phyloP scores from a whole-genome alignment of 1,140 invertebrate species.

The Caenorhabditis tropicalis region DNA sequence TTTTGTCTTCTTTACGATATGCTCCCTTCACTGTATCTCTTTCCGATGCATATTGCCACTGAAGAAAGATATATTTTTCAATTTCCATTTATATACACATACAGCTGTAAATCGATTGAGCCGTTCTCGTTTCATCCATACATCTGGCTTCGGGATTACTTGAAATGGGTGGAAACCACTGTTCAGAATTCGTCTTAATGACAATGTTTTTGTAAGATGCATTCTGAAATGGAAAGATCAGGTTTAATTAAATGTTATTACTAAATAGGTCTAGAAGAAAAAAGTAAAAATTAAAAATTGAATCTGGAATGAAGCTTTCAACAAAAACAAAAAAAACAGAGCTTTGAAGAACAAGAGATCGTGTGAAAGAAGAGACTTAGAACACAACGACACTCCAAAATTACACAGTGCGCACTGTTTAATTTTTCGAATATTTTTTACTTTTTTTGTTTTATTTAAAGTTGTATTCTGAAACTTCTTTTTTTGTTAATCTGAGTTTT shows the following conservation, averaged over 20 bases:
- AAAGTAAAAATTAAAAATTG: not conserved
- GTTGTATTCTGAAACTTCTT: not conserved
- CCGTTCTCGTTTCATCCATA: constrained; percentile 63
- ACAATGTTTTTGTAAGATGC: constrained; percentile 55
- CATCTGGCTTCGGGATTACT: constrained; percentile 66
- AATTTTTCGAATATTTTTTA: not conserved
- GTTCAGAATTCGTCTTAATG: constrained; percentile 65
- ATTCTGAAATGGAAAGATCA: constrained; percentile 50
- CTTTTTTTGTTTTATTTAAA: not conserved
- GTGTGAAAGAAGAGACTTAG: not conserved
- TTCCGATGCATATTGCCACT: constrained; percentile 69
- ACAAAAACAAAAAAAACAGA: not conserved
- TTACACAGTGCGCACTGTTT: not conserved
- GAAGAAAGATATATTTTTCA: constrained; percentile 44
- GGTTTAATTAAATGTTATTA: not conserved
- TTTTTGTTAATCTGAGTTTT: not conserved
- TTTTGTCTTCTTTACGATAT: constrained; percentile 60
- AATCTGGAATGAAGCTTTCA: not conserved
- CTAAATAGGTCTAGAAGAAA: not conserved
- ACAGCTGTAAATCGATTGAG: constrained; percentile 65
- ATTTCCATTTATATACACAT: constrained; percentile 21
- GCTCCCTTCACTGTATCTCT: constrained; percentile 59
- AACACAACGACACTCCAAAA: not conserved
- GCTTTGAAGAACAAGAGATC: not conserved
- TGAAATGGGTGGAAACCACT: constrained; percentile 62